Evolutionary conservation across 1,140 invertebrate genomes (phyloP).

Genomic region (Platorchestia sp.): DNA sequence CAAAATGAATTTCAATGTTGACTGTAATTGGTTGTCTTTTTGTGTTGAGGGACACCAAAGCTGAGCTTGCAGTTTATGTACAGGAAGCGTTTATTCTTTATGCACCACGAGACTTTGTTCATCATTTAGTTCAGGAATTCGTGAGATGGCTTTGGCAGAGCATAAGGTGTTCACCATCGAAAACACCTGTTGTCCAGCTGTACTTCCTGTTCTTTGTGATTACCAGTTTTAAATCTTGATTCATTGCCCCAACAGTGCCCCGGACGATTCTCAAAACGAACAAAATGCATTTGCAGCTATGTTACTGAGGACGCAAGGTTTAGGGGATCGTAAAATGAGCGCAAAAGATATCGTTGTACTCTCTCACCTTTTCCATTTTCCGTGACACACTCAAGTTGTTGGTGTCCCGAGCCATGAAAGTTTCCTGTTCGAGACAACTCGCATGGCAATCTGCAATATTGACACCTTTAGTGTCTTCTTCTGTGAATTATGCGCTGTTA

Average conservation of each 20-base stretch:
- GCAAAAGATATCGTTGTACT: not conserved
- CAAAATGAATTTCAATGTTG: not conserved
- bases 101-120: not conserved
- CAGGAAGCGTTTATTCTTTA: not conserved
- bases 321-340: not conserved
- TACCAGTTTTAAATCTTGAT: not conserved
- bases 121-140: not conserved
- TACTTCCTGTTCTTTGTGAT: not conserved
- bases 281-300: not conserved
- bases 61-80: not conserved
- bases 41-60: not conserved
- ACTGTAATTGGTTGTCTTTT: not conserved
- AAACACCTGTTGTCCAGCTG: slow-evolving; percentile 6
- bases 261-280: not conserved
- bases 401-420: not conserved
- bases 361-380: not conserved
- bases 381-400: not conserved
- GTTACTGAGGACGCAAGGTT: not conserved
- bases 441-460: not conserved
- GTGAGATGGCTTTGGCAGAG: not conserved
- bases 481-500: not conserved
- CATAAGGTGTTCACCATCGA: not conserved
- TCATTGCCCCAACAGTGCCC: not conserved
- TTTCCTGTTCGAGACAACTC: not conserved
- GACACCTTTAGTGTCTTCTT: not conserved